phyloP scores from a whole-genome alignment of 2,113 vertebrate species.

The Trogon surrucura region DNA sequence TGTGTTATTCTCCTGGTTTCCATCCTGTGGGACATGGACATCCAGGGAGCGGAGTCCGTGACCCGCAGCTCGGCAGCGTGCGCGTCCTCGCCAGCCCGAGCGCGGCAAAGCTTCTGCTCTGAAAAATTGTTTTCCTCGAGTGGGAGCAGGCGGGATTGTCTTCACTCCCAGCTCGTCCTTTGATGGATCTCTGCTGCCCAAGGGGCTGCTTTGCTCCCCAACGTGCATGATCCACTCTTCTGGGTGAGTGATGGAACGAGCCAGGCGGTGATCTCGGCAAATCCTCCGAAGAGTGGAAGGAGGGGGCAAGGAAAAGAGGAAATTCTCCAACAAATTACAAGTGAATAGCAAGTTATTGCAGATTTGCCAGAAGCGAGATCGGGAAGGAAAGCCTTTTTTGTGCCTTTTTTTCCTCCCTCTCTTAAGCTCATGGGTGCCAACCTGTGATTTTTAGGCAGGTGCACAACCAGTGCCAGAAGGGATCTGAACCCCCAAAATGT shows the following conservation, averaged over 20 bases:
- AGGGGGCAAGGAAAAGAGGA: too few species aligned
- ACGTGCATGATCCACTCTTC: too few species aligned
- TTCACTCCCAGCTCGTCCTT: not conserved
- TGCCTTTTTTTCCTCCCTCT: not conserved
- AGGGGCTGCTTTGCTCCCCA: too few species aligned
- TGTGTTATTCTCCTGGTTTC: not conserved
- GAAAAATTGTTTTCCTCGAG: accelerated
- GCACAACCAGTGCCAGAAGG: not conserved
- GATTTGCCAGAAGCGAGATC: not conserved
- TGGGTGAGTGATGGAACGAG: too few species aligned
- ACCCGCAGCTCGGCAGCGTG: accelerated
- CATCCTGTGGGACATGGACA: not conserved
- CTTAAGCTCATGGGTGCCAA: not conserved
- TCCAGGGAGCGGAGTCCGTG: not conserved
- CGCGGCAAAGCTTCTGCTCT: not conserved
- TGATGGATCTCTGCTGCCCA: not conserved
- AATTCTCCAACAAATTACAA: too few species aligned
- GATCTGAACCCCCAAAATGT: not conserved
- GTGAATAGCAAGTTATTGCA: too few species aligned
- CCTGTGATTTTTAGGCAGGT: not conserved
- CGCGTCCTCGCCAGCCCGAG: not conserved
- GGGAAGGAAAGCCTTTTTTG: not conserved
- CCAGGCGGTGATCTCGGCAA: too few species aligned
- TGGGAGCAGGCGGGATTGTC: not conserved
- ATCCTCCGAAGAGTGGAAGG: too few species aligned